A percentile compares a stretch with the other conserved stretches of the same genome.
phyloP scores from a whole-genome alignment of 2,113 vertebrate species.

The Dicaeum eximium region DNA sequence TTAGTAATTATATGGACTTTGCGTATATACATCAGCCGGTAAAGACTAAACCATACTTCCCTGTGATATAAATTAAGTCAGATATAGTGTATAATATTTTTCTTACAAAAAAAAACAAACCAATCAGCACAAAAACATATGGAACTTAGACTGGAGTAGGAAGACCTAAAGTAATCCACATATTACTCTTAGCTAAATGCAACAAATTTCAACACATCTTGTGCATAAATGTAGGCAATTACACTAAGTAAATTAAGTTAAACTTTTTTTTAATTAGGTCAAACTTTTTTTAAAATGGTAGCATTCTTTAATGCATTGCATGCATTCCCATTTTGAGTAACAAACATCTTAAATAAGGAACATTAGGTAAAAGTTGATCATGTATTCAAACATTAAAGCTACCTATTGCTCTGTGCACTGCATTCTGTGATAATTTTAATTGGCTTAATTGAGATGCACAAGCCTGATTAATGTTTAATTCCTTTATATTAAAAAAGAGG shows the following conservation, averaged over 20 bases:
- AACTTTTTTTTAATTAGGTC: not conserved
- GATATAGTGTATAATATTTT: not conserved
- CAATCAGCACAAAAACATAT: not conserved
- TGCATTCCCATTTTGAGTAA: slow-evolving; percentile 52
- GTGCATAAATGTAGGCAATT: not conserved
- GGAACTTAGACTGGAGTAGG: not conserved
- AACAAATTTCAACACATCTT: not conserved
- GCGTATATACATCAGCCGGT: slow-evolving; percentile 58
- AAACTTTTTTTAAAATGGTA: not conserved
- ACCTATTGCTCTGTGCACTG: slow-evolving; percentile 73
- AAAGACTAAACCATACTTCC: slow-evolving; percentile 58
- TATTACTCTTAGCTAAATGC: not conserved
- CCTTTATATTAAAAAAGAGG: slow-evolving; percentile 81
- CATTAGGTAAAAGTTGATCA: slow-evolving; percentile 75
- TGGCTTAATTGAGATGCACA: slow-evolving; percentile 86
- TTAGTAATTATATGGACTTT: slow-evolving; percentile 85
- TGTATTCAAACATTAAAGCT: slow-evolving; percentile 79
- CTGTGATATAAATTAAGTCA: slow-evolving; percentile 34
- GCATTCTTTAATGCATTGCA: not conserved
- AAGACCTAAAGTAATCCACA: slow-evolving; percentile 26
- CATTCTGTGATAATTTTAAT: slow-evolving; percentile 85
- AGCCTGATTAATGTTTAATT: slow-evolving; percentile 87
- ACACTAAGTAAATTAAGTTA: not conserved
- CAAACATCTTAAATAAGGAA: slow-evolving; percentile 65
- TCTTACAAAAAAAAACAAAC: not conserved